phyloP scores from a whole-genome alignment of 1,140 invertebrate species.

The Schlechtendalia chinensis region DNA sequence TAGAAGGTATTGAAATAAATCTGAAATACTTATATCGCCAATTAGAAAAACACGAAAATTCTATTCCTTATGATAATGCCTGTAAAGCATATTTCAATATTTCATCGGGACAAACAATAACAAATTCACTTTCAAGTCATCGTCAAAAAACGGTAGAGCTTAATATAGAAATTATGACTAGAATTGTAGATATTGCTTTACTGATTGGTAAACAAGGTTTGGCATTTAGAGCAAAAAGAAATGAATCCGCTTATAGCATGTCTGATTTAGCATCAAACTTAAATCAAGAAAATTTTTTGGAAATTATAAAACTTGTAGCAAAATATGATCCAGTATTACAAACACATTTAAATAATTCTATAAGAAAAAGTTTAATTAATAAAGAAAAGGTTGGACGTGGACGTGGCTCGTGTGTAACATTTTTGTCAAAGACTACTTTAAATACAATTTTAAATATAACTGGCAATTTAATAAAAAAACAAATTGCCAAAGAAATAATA shows the following conservation, averaged over 20 bases:
- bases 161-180: background rate
- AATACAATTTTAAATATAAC: too few species aligned
- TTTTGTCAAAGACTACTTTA: too few species aligned
- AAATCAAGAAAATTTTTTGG: background rate
- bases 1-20: background rate
- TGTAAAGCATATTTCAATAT: background rate
- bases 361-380: background rate
- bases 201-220: background rate
- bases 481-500: too few species aligned
- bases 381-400: background rate
- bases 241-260: too few species aligned
- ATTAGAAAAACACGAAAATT: background rate
- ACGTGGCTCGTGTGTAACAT: too few species aligned
- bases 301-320: background rate
- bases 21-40: background rate
- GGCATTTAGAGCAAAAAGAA: too few species aligned
- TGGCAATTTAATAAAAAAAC: too few species aligned
- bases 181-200: conserved; percentile 8
- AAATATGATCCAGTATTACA: background rate
- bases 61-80: background rate
- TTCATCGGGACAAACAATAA: too few species aligned
- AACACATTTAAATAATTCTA: background rate
- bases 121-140: too few species aligned
- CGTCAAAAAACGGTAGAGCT: too few species aligned
- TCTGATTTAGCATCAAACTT: too few species aligned